Conservation (phyloP, 2,113 vertebrate species). For the Megaleporinus macrocephalus region DNA sequence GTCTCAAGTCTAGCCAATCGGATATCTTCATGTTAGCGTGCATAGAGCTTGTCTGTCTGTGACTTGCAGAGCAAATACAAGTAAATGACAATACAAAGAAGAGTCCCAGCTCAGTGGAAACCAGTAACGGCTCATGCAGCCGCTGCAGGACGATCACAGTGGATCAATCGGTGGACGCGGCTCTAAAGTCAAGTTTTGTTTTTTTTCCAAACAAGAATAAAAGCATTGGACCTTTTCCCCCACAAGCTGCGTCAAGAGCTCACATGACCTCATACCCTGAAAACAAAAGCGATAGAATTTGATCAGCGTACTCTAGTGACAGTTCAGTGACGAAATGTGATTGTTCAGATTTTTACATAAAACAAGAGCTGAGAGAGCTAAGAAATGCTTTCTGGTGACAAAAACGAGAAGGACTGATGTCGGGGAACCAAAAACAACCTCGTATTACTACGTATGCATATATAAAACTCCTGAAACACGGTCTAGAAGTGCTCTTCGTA, state of each 20-base stretch:
- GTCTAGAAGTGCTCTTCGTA: no score
- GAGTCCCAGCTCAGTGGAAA: constrained; percentile 7
- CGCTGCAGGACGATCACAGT: neutral
- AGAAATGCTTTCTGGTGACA: neutral
- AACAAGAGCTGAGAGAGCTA: neutral
- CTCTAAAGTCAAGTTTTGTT: neutral
- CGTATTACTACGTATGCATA: neutral
- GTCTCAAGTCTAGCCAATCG: neutral
- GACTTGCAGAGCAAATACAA: neutral
- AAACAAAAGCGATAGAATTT: neutral
- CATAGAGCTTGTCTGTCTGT: neutral
- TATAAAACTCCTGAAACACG: neutral
- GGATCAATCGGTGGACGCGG: neutral
- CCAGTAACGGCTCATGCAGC: neutral
- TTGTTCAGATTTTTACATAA: neutral
- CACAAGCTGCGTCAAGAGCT: neutral
- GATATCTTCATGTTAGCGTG: neutral
- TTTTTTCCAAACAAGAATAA: neutral
- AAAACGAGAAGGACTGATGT: neutral
- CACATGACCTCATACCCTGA: neutral
- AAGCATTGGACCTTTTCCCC: neutral
- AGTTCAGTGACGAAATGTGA: neutral
- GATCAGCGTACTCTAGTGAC: neutral
- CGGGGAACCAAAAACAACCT: constrained; percentile 21
- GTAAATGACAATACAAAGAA: neutral